Conservation (phyloP, 2,888 invertebrate genomes). For the Magallana nippona region DNA sequence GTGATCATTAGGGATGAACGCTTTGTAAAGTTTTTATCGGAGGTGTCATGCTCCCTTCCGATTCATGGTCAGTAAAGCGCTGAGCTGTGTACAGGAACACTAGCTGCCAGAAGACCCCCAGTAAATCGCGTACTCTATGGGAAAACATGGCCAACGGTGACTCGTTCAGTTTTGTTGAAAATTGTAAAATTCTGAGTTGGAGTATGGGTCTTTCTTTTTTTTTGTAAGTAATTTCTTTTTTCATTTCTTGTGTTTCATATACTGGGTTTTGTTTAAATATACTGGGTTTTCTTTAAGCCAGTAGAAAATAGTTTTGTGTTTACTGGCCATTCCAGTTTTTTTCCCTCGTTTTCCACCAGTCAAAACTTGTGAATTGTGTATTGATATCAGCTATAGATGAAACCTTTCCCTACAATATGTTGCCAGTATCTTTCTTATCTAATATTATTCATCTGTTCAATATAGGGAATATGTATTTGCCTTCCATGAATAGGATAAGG, state of each 20-base stretch:
- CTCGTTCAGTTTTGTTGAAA: not conserved
- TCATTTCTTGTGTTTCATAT: too few species aligned
- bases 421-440: too few species aligned
- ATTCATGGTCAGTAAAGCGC: conserved; percentile 2
- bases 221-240: not conserved
- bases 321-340: too few species aligned
- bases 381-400: too few species aligned
- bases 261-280: too few species aligned
- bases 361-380: too few species aligned
- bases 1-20: conserved; percentile 29
- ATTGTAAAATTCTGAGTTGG: not conserved
- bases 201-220: not conserved
- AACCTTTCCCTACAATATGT: too few species aligned
- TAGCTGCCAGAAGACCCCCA: not conserved
- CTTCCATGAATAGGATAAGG: not conserved
- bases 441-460: too few species aligned
- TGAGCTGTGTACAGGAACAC: not conserved
- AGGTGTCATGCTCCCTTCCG: conserved; percentile 7
- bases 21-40: conserved; percentile 20
- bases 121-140: not conserved
- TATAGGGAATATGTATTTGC: not conserved
- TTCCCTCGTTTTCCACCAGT: too few species aligned
- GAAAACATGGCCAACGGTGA: not conserved
- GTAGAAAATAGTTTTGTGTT: too few species aligned
- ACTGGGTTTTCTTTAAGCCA: too few species aligned